phyloP scores from a whole-genome alignment of 1,140 invertebrate species.

The Drosophila pseudoobscura region DNA sequence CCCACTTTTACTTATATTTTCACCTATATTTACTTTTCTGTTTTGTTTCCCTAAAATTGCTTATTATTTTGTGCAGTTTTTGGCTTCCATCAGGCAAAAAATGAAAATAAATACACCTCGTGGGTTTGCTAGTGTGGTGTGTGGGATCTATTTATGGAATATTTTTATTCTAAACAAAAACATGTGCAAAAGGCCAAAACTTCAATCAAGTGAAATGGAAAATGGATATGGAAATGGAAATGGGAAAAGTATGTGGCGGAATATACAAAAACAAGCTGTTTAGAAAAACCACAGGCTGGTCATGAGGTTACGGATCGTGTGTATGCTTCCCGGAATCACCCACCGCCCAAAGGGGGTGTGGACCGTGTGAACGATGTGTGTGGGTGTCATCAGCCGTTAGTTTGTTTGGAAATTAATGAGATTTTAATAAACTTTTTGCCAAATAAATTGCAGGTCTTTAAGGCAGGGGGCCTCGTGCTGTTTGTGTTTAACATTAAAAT shows the following conservation, averaged over 20 bases:
- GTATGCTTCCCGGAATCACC: conserved; percentile 43
- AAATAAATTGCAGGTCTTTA: conserved; percentile 32
- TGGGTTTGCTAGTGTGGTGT: conserved; percentile 17
- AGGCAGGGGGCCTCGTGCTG: conserved; percentile 43
- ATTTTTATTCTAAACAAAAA: conserved; percentile 38
- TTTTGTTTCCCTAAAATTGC: conserved; percentile 22
- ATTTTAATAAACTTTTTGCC: conserved; percentile 44
- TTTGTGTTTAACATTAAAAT: conserved; percentile 48
- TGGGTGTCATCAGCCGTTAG: conserved; percentile 57
- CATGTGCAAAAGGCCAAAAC: conserved; percentile 54
- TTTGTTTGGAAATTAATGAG: conserved; percentile 41
- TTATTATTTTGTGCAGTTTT: conserved; percentile 87
- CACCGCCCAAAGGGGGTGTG: conserved; percentile 2
- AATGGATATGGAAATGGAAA: conserved; percentile 25
- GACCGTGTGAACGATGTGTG: conserved; percentile 21
- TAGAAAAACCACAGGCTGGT: conserved; percentile 36
- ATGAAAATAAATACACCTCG: conserved; percentile 25
- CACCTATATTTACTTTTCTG: conserved; percentile 6
- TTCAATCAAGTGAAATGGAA: conserved; percentile 59
- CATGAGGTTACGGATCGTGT: conserved; percentile 31
- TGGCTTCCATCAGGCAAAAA: conserved; percentile 26
- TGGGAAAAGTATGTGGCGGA: conserved; percentile 28
- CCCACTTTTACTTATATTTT: conserved; percentile 53
- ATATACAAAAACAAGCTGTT: conserved; percentile 48
- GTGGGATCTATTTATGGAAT: conserved; percentile 30